Evolutionary conservation across 1,140 invertebrate genomes (phyloP).

Genomic region (Heliconius eleuchia): DNA sequence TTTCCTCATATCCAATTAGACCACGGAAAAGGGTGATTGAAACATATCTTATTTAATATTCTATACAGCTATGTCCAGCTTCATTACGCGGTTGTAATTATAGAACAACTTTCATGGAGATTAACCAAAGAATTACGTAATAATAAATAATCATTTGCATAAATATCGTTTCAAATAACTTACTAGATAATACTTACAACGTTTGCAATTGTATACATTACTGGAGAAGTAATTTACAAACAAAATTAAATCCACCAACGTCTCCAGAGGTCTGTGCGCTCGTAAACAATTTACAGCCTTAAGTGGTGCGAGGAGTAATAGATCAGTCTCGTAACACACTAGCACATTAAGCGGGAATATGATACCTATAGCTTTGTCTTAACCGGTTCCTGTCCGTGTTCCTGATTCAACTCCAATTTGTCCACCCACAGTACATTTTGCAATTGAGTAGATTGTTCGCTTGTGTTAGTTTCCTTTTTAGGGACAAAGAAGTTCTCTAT

Average conservation of each 20-base stretch:
- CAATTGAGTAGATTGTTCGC: constrained; percentile 51
- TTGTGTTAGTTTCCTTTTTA: constrained; percentile 51
- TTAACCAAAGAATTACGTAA: background rate
- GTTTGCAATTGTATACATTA: background rate
- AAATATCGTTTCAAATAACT: background rate
- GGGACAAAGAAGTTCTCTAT: constrained; percentile 33
- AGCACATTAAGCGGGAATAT: constrained; percentile 45
- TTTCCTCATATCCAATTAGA: too few relatives aligned
- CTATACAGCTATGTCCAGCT: background rate
- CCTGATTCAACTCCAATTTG: constrained; percentile 51
- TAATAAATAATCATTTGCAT: background rate
- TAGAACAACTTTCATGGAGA: constrained; percentile 4
- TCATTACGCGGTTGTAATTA: background rate
- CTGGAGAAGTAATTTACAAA: background rate
- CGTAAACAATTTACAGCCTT: constrained; percentile 30
- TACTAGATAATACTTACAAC: constrained; percentile 1
- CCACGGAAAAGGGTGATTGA: too few relatives aligned
- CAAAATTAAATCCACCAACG: constrained; percentile 8
- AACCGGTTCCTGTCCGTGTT: constrained; percentile 39
- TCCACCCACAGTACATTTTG: constrained; percentile 51
- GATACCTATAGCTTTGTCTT: constrained; percentile 40
- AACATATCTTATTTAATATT: background rate
- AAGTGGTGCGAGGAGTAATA: constrained; percentile 39
- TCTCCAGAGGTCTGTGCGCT: constrained; percentile 14
- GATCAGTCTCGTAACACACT: constrained; percentile 38